Evolutionary conservation across 2,888 invertebrate species (phyloP).

Genomic region (Resseliella maxima): DNA sequence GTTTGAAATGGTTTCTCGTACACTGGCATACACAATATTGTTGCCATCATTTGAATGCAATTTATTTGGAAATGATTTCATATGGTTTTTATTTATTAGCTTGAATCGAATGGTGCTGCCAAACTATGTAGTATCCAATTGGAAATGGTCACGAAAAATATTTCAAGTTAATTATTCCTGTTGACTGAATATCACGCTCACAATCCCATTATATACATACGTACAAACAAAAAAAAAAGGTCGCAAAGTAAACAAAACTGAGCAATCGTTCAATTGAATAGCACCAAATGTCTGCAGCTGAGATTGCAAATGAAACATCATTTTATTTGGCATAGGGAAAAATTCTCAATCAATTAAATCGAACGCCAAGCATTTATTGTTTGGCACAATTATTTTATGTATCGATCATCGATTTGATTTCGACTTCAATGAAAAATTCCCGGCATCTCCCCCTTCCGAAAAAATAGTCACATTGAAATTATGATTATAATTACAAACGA

Average conservation of each 20-base stretch:
- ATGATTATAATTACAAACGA: too few species aligned
- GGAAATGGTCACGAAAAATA: background rate
- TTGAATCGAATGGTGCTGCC: background rate
- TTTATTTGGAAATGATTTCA: background rate
- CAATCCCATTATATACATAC: too few species aligned
- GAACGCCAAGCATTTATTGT: background rate
- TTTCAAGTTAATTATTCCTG: background rate
- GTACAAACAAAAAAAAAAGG: background rate
- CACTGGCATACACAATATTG: background rate
- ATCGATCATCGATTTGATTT: too few species aligned
- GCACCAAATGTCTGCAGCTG: background rate
- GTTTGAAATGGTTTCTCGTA: background rate
- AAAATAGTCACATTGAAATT: too few species aligned
- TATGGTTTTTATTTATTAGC: background rate
- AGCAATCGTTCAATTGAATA: background rate
- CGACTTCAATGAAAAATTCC: too few species aligned
- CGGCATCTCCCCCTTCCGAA: too few species aligned
- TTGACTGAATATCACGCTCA: background rate
- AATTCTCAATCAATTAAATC: background rate
- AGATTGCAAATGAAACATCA: background rate
- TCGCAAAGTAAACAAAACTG: background rate
- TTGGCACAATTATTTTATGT: background rate
- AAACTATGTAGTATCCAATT: background rate
- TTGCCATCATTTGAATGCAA: background rate
- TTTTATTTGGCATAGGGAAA: background rate